Conservation (phyloP, 2,113 vertebrate species). For the Tachuris rubrigastra region DNA sequence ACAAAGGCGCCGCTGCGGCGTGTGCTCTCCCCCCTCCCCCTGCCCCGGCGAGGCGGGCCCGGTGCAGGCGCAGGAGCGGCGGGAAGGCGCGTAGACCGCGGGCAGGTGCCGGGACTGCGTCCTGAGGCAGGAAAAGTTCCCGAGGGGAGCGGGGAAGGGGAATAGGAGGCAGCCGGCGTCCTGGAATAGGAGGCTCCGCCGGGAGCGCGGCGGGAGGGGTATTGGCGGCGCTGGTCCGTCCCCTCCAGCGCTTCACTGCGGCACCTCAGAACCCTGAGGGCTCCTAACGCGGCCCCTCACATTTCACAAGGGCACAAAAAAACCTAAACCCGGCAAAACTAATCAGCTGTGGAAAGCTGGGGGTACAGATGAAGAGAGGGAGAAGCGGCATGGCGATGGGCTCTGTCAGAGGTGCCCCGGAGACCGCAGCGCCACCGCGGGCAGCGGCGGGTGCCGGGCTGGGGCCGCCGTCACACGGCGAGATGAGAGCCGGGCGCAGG, state of each 20-base stretch:
- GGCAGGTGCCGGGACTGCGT: accelerated
- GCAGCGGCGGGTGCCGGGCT: accelerated
- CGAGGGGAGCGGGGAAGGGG: not conserved
- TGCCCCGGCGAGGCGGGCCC: accelerated
- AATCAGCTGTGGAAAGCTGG: not conserved
- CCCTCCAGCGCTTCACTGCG: too few species aligned
- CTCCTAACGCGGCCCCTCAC: accelerated
- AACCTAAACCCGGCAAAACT: not conserved
- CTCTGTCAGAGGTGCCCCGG: too few species aligned
- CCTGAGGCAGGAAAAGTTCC: not conserved
- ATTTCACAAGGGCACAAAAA: not conserved
- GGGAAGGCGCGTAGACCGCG: accelerated
- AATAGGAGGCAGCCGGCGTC: accelerated
- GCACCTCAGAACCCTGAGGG: accelerated
- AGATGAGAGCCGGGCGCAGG: accelerated
- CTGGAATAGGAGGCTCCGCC: too few species aligned
- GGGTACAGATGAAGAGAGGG: not conserved
- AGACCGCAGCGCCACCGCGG: not conserved
- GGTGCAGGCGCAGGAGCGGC: not conserved
- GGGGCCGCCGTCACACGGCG: accelerated
- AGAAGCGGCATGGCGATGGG: not conserved
- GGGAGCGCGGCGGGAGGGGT: too few species aligned
- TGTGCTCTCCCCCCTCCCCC: too few species aligned
- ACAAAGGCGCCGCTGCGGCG: accelerated
- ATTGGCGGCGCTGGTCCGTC: accelerated